phyloP scores from a whole-genome alignment of 2,888 invertebrate genomes.

The Melinopterus prodromus region DNA sequence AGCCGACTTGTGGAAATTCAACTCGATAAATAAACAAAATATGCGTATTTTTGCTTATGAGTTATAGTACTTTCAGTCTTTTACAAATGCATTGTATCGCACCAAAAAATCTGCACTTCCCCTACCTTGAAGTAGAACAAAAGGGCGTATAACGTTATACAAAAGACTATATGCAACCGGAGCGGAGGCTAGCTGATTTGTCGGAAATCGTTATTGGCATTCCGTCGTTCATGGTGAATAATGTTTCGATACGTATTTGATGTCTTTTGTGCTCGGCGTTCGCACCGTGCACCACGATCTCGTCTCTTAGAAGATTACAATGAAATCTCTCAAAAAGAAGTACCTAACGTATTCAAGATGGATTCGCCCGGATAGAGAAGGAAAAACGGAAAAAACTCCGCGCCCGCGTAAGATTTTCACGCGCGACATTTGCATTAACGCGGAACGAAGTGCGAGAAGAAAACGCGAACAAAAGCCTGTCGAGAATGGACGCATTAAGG shows the following conservation, averaged over 20 bases:
- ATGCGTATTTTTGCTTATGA: too few relatives aligned
- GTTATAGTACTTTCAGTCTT: background rate
- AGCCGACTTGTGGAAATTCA: too few relatives aligned
- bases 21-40: too few relatives aligned
- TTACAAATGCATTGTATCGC: background rate
- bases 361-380: background rate
- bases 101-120: background rate
- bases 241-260: background rate
- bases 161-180: background rate
- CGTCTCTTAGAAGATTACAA: background rate
- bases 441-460: constrained; percentile 4
- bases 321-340: background rate
- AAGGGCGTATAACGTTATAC: background rate
- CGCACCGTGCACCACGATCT: background rate
- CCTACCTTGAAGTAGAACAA: background rate
- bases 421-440: background rate
- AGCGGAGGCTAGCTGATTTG: background rate
- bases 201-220: background rate
- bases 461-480: background rate
- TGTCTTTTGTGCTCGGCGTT: background rate
- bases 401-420: background rate
- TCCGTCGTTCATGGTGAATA: background rate
- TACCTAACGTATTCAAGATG: background rate
- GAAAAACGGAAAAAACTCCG: background rate
- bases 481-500: constrained; percentile 4